Conservation (phyloP, 2,113 vertebrate genomes). For the Cygnus atratus region DNA sequence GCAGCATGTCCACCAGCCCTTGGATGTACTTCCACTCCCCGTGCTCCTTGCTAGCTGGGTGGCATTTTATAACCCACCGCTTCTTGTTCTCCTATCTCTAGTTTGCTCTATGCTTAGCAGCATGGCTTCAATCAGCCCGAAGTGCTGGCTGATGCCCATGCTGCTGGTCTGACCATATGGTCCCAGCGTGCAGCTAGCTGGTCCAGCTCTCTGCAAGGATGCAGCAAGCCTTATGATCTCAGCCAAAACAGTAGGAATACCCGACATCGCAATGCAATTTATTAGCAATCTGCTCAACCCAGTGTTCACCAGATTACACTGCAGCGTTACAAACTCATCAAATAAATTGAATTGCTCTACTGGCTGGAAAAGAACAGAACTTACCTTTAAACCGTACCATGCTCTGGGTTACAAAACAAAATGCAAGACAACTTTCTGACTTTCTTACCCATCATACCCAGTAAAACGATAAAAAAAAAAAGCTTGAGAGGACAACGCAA, state of each 20-base stretch:
- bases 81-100: not conserved
- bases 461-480: not conserved
- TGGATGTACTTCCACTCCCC: not conserved
- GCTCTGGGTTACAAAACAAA: not conserved
- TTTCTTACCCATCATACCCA: not conserved
- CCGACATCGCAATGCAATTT: not conserved
- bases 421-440: not conserved
- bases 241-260: not conserved
- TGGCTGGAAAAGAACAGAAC: not conserved
- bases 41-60: not conserved
- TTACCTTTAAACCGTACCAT: not conserved
- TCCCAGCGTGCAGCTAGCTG: not conserved
- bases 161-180: not conserved
- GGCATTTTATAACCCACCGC: not conserved
- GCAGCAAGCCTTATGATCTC: not conserved
- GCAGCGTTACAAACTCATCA: not conserved
- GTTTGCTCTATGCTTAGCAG: not conserved
- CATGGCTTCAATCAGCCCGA: not conserved
- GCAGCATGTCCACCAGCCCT: not conserved
- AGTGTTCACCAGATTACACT: not conserved
- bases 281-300: conserved; percentile 2
- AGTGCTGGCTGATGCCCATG: not conserved
- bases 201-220: not conserved
- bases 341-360: not conserved
- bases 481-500: not conserved